A percentile compares a stretch with the other conserved stretches of the same genome.
Evolutionary conservation across 2,113 vertebrate genomes (phyloP).

Genomic region (Euleptes europaea): DNA sequence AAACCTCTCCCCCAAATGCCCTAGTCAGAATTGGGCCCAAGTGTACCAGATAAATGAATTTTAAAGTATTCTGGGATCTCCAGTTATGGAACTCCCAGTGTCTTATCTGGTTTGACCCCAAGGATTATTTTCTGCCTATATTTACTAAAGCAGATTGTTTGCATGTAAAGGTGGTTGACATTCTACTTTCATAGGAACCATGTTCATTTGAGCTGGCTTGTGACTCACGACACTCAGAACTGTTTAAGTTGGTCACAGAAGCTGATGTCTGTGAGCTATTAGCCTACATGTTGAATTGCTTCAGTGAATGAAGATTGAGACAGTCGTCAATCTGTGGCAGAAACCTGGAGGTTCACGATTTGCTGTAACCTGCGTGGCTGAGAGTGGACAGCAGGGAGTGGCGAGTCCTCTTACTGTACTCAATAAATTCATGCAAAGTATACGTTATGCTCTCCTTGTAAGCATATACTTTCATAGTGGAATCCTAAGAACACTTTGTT

Average conservation of each 20-base stretch:
- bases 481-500: not conserved
- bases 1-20: no score
- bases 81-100: no score
- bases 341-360: not conserved
- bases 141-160: not conserved
- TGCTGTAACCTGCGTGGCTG: no score
- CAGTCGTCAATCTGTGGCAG: not conserved
- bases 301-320: not conserved
- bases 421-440: no score
- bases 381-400: not conserved
- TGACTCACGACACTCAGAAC: not conserved
- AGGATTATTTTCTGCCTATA: no score
- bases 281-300: not conserved
- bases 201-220: not conserved
- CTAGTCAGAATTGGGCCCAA: no score
- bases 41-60: no score
- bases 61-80: no score
- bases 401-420: not conserved
- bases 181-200: not conserved
- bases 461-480: no score
- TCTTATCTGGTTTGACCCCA: no score
- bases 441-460: no score
- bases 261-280: not conserved
- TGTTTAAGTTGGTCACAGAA: not conserved
- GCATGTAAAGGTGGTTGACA: not conserved